Base-by-base conservation (phyloP, 2,113 vertebrate genomes). In the Dasyurus viverrinus region DNA sequence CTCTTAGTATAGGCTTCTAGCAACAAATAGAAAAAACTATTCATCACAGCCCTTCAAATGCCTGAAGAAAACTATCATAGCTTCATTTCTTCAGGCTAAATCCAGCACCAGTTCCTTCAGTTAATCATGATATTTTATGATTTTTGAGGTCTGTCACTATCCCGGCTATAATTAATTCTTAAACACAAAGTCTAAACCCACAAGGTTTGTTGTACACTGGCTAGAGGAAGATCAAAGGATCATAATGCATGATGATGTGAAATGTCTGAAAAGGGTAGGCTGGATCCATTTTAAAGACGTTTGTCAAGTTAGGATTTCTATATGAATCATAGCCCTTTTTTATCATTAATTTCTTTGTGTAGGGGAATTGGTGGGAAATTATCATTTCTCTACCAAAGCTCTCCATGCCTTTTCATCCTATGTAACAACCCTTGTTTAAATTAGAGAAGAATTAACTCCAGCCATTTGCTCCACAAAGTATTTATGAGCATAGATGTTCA, bases 321-420 rank as follows among this genome's bases (percentile, higher is more conserved):
- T 94, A 27, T 93, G 92, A 93, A 84, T n/a, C 94, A 95, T 91
- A 91, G 24, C 30, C 27, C 91, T 95, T 36, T 94, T 36, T 94
- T 46, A 19, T 91, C 60, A 68, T 89, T 92, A 24, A 90, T 95
- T 92, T 89, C 89, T 95, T 92, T 46, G 22, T 68, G 57, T 68
- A 11, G 14, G 30, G 9, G 30, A 60, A 60, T 60, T 60, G 27
- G 27, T 60, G 10, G 27, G 11, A 60, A 36, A 68, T 76, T n/a
- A n/a, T 76, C 60, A 76, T 76, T n/a, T 76, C 60, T 14, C 12
- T 68, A 16, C 60, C 30, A 68, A n/a, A 68, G 14, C 60, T 14
- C 60, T 68, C 12, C 60, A n/a, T 76, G n/a, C 30, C 12, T 76
- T n/a, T 76, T 19, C 30, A 76, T 76, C 36, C 60, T 76, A n/a